Evolutionary conservation across 2,113 vertebrate species (phyloP).

Genomic region (Probosciger aterrimus): DNA sequence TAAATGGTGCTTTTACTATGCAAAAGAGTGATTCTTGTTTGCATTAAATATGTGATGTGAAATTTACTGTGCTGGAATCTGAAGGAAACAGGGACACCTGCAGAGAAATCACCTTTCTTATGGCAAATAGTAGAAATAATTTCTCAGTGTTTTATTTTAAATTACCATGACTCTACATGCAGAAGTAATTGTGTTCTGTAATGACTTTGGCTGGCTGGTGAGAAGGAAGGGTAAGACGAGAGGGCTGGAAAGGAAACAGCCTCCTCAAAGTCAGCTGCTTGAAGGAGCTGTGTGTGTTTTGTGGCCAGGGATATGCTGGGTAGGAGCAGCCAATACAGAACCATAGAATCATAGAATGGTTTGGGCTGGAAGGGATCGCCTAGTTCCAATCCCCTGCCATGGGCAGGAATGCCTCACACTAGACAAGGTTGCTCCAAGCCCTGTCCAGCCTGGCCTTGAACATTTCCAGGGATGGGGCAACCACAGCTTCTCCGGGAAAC

Average conservation of each 20-base stretch:
- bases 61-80: slow-evolving; percentile 36
- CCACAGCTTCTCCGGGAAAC: background rate
- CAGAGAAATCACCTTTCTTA: slow-evolving; percentile 27
- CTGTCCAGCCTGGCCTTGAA: background rate
- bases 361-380: background rate
- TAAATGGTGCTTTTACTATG: background rate
- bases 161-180: slow-evolving; percentile 11
- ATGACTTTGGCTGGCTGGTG: background rate
- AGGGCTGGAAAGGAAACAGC: background rate
- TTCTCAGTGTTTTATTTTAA: slow-evolving; percentile 9
- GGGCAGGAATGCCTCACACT: background rate
- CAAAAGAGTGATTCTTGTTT: background rate
- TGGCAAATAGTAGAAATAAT: slow-evolving; percentile 18
- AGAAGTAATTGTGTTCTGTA: slow-evolving; percentile 39
- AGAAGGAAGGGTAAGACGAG: background rate
- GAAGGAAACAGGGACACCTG: background rate
- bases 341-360: background rate
- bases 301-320: background rate
- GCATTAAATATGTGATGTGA: background rate
- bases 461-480: background rate
- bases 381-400: background rate
- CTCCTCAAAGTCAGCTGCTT: background rate
- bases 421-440: background rate
- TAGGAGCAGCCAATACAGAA: background rate
- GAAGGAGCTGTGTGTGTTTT: no score